Conservation (phyloP, 2,113 vertebrate genomes). For the Rhipidura dahli region DNA sequence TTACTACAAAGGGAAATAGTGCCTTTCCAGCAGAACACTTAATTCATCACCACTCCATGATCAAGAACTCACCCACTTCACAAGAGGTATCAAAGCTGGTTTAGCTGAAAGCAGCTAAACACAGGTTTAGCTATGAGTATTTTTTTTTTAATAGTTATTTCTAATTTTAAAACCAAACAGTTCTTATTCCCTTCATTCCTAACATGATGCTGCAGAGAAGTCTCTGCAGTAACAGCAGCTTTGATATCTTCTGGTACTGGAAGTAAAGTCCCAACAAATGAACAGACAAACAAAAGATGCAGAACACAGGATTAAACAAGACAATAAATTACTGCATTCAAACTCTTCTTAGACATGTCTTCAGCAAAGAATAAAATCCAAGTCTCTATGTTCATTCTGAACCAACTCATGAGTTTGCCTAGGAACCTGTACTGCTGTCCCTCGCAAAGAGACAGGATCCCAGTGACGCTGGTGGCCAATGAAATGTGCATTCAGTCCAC, state of each 20-base stretch:
- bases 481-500: background rate
- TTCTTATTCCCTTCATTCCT: conserved; percentile 49
- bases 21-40: conserved; percentile 23
- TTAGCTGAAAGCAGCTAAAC: conserved; percentile 17
- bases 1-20: conserved; percentile 25
- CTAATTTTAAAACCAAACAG: background rate
- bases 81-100: conserved; percentile 53
- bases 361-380: background rate
- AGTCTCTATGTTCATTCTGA: background rate
- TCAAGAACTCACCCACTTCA: conserved; percentile 34
- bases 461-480: background rate
- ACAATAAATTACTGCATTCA: conserved; percentile 35
- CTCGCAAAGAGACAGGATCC: background rate
- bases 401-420: background rate
- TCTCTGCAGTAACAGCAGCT: conserved; percentile 32
- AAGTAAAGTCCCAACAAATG: background rate
- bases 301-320: background rate
- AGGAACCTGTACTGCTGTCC: background rate
- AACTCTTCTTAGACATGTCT: background rate
- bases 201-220: background rate
- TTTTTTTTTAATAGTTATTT: background rate
- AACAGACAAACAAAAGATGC: background rate
- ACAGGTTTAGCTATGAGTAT: background rate
- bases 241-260: conserved; percentile 15
- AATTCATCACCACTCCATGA: background rate